phyloP scores from a whole-genome alignment of 1,140 invertebrate genomes.

The Plodia interpunctella region DNA sequence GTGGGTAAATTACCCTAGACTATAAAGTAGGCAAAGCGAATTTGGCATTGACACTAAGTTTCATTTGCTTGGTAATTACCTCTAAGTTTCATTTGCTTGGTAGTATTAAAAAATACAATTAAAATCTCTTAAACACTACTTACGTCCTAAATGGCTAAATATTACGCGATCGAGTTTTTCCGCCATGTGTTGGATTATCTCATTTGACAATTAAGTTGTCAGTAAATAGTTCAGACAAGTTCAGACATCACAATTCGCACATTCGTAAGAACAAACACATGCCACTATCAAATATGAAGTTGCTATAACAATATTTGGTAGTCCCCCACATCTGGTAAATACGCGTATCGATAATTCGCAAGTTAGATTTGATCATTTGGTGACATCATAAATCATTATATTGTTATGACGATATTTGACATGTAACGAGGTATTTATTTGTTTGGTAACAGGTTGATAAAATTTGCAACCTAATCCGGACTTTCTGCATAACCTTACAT shows the following conservation, averaged over 20 bases:
- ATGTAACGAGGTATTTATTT: background rate
- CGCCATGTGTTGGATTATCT: too few relatives aligned
- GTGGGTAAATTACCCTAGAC: too few relatives aligned
- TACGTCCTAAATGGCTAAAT: too few relatives aligned
- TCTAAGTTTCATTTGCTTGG: too few relatives aligned
- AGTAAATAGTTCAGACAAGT: slow-evolving; percentile 5
- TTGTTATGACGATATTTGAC: background rate
- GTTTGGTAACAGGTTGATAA: background rate
- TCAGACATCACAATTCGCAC: background rate
- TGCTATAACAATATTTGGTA: background rate
- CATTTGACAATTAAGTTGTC: too few relatives aligned
- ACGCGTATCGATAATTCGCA: background rate
- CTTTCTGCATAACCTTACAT: background rate
- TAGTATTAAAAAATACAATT: too few relatives aligned
- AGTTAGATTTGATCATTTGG: background rate
- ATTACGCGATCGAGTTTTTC: too few relatives aligned
- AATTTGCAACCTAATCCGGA: slow-evolving; percentile 5
- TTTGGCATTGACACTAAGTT: too few relatives aligned
- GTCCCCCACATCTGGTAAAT: background rate
- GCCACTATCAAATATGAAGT: background rate
- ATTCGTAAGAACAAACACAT: background rate
- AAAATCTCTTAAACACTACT: too few relatives aligned
- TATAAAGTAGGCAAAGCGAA: too few relatives aligned
- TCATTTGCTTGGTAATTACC: too few relatives aligned
- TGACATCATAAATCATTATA: slow-evolving; percentile 9